These are phyloP conservation scores for Papilio demoleus DNA, from an alignment of 2,888 invertebrate species.

Conservation along the genomic window DNA sequence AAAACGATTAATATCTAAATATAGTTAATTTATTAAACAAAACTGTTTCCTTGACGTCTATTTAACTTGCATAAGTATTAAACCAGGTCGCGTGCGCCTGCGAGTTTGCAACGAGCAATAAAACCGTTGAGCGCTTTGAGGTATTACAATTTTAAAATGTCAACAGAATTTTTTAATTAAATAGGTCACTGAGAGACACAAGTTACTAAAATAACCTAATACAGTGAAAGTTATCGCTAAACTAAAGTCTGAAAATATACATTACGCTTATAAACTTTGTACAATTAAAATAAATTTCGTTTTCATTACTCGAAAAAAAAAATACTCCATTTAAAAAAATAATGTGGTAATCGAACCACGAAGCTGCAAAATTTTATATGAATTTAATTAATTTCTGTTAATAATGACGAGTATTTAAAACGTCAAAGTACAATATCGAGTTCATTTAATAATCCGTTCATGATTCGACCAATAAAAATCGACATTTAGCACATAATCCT, in stretches of 20 bases:
- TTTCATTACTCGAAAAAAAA: no score
- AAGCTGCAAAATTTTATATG: no score
- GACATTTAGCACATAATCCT: slow-evolving; percentile 2
- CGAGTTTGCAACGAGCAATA: slow-evolving; percentile 34
- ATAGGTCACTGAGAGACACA: slow-evolving; percentile 21
- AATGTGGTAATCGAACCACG: no score
- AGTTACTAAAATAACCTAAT: slow-evolving; percentile 12
- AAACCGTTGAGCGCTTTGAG: slow-evolving; percentile 28
- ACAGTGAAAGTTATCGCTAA: neutral
- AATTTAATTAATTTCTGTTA: no score
- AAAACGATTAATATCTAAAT: neutral
- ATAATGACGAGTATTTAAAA: neutral
- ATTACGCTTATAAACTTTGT: neutral
- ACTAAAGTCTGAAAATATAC: neutral
- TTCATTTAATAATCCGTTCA: slow-evolving; percentile 7
- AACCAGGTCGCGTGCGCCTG: slow-evolving; percentile 31
- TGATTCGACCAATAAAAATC: neutral
- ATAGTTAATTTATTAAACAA: slow-evolving; percentile 1
- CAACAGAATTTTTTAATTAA: slow-evolving; percentile 32
- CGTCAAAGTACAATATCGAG: neutral
- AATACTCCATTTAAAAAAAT: no score
- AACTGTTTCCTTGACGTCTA: slow-evolving; percentile 6
- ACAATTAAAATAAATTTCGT: neutral
- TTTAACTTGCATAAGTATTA: slow-evolving; percentile 11
- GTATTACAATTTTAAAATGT: slow-evolving; percentile 39